These are phyloP conservation scores for Limnothrissa miodon DNA, from an alignment of 2,113 vertebrate species.

Conservation along the genomic window DNA sequence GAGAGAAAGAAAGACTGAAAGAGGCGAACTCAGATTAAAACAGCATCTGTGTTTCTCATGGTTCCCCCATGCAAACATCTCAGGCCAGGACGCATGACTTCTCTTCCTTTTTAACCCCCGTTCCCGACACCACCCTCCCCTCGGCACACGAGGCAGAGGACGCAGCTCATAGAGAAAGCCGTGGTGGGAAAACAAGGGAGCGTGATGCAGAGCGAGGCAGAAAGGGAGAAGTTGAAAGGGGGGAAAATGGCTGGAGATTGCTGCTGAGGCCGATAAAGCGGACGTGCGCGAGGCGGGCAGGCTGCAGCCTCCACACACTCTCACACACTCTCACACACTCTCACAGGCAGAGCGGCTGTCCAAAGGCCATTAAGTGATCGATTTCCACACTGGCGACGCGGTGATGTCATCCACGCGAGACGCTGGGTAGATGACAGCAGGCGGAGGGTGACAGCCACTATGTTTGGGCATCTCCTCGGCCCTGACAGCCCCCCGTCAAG, in stretches of 20 bases:
- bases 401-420: constrained; percentile 86
- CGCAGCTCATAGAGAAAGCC: constrained; percentile 32
- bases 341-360: constrained; percentile 76
- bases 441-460: constrained; percentile 79
- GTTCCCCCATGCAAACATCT: constrained; percentile 85
- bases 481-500: constrained; percentile 79
- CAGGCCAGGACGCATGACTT: constrained; percentile 80
- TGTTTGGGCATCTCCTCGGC: constrained; percentile 78
- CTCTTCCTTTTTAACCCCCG: constrained; percentile 54
- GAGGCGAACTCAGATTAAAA: constrained; percentile 90
- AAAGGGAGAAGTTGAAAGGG: constrained; percentile 48
- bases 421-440: constrained; percentile 82
- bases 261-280: constrained; percentile 21
- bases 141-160: neutral
- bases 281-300: constrained; percentile 41
- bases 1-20: constrained; percentile 62
- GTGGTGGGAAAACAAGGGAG: constrained; percentile 55
- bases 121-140: neutral
- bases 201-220: constrained; percentile 37
- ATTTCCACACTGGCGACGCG: constrained; percentile 79
- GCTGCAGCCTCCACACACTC: constrained; percentile 65
- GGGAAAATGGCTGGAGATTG: constrained; percentile 58
- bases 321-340: too few species aligned
- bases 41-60: constrained; percentile 94
- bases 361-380: constrained; percentile 87